Conservation (phyloP, 2,797 vertebrate species). For the Scolopax rusticola region DNA sequence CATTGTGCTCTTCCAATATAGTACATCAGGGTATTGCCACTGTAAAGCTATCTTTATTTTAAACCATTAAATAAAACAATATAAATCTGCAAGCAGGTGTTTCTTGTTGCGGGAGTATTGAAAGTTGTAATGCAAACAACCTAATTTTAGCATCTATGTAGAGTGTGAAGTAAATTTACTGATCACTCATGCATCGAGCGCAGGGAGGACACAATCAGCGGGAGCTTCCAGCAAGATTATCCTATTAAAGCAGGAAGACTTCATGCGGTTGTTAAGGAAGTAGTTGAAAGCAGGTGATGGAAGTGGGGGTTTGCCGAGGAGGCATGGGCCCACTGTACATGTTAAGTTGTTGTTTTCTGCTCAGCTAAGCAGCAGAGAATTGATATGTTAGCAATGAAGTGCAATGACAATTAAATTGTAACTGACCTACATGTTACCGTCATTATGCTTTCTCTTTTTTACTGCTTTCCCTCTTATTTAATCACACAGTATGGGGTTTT, state of each 20-base stretch:
- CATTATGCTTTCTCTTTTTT: slow-evolving; percentile 91
- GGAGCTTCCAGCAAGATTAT: slow-evolving; percentile 84
- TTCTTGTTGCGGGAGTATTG: slow-evolving; percentile 77
- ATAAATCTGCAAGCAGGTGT: slow-evolving; percentile 83
- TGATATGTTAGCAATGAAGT: slow-evolving; percentile 93
- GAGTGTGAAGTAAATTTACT: slow-evolving; percentile 83
- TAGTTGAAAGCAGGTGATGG: slow-evolving; percentile 81
- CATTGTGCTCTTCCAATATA: slow-evolving; percentile 52
- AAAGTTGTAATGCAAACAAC: slow-evolving; percentile 83
- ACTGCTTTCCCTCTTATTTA: slow-evolving; percentile 93
- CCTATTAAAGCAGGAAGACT: slow-evolving; percentile 84
- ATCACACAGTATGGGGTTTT: slow-evolving; percentile 91
- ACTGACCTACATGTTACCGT: slow-evolving; percentile 95
- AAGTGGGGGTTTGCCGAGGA: slow-evolving; percentile 77
- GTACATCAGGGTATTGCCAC: slow-evolving; percentile 73
- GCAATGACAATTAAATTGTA: slow-evolving; percentile 98
- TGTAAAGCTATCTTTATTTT: slow-evolving; percentile 75
- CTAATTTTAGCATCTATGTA: slow-evolving; percentile 83
- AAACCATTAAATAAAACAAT: slow-evolving; percentile 78
- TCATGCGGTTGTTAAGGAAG: slow-evolving; percentile 78
- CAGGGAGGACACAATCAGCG: slow-evolving; percentile 80
- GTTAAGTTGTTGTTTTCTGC: slow-evolving; percentile 90
- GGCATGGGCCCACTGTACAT: slow-evolving; percentile 79
- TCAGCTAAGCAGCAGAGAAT: slow-evolving; percentile 92
- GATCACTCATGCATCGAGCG: slow-evolving; percentile 81